phyloP scores from a whole-genome alignment of 1,140 invertebrate genomes.

The Gryon sp. region DNA sequence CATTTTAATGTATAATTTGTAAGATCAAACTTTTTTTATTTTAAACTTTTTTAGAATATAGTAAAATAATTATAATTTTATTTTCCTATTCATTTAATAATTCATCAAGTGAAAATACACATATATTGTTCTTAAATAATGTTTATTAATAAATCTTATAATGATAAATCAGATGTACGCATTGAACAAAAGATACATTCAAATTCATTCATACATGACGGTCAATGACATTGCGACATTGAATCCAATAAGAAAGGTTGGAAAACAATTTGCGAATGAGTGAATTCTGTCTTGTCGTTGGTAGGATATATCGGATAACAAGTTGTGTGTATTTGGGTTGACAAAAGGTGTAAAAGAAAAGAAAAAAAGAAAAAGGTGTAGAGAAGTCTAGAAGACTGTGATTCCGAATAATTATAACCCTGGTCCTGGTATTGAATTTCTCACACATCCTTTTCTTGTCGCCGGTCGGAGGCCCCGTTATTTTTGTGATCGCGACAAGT shows the following conservation, averaged over 20 bases:
- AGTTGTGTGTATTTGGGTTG: slow-evolving; percentile 64
- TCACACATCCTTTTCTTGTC: slow-evolving; percentile 46
- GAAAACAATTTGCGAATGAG: slow-evolving; percentile 57
- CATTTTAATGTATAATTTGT: too few relatives aligned
- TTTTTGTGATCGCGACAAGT: slow-evolving; percentile 20
- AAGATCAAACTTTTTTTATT: too few relatives aligned
- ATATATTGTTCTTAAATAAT: too few relatives aligned
- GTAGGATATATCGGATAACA: slow-evolving; percentile 74
- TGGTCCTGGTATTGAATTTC: slow-evolving; percentile 68
- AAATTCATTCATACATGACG: slow-evolving; percentile 21
- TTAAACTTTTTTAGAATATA: too few relatives aligned
- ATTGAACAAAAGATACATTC: too few relatives aligned
- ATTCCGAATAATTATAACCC: slow-evolving; percentile 67
- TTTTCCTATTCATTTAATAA: too few relatives aligned
- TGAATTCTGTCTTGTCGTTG: slow-evolving; percentile 72
- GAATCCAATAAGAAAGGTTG: slow-evolving; percentile 1
- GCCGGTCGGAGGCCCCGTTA: slow-evolving; percentile 15
- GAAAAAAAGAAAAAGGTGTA: slow-evolving; percentile 5
- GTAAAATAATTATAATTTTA: too few relatives aligned
- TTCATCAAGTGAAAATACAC: too few relatives aligned
- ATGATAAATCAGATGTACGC: too few relatives aligned
- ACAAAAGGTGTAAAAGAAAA: slow-evolving; percentile 22
- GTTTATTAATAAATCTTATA: too few relatives aligned
- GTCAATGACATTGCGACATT: not conserved
- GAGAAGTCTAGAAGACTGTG: slow-evolving; percentile 43